Base-by-base conservation (phyloP, 2,113 vertebrate genomes). In the Plotosus lineatus region DNA sequence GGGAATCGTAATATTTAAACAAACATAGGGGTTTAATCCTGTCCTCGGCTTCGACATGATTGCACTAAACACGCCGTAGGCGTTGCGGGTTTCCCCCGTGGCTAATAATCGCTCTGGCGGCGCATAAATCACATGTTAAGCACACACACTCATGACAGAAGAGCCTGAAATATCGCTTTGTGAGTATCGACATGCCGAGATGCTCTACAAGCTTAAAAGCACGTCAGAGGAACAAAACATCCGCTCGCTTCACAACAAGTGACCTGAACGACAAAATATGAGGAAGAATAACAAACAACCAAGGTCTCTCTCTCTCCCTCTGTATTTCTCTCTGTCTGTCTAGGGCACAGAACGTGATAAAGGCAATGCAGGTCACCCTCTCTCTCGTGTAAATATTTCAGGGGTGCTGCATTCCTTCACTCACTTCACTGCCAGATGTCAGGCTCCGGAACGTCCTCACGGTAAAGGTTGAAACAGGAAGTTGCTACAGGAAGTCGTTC, bases 251-350 rank as follows among this genome's bases (percentile, higher is more conserved):
- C 48, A 79, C 56, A 79, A 56, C 31, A 63, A 74, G 66, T 75
- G 71, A 81, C 33, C 58, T n/a, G 71, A 63, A 50, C 46, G 4
- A n/a, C n/a, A 58, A 82, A 72, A 60, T 61, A 77, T 77, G 75
- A 44, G 46, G 8, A 73, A 50, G 38, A 56, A 73, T 38, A 73
- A 75, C 11, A 80, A 48, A 46, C 44, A 71, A 72, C n/a, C 38
- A 48, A 26, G n/a, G 36, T 36, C 56, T n/a, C 68, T 21, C 44
- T 46, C 42, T n/a, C n/a, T n/a, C n/a, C n/a, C n/a, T n/a, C n/a
- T n/a, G n/a, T n/a, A n/a, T n/a, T n/a, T n/a, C n/a, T n/a, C n/a
- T n/a, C n/a, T n/a, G n/a, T n/a, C n/a, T n/a, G n/a, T n/a, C n/a
- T n/a, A n/a, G n/a, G n/a, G n/a, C n/a, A n/a, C n/a, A n/a, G n/a